Base-by-base conservation (phyloP, 2,797 vertebrate species). In the Coreius guichenoti region DNA sequence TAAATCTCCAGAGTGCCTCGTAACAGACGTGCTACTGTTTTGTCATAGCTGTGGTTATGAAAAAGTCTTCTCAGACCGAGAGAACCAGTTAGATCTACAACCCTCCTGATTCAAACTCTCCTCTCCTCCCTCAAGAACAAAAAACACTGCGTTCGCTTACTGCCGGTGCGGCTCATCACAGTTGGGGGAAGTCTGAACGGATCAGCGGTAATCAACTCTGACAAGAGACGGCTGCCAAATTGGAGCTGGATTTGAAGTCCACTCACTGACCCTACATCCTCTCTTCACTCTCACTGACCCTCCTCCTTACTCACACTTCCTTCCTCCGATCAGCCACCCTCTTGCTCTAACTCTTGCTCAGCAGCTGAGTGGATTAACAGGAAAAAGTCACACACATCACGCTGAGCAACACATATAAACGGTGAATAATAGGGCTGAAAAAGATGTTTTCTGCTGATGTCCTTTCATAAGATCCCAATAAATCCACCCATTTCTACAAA, bases 131-230 rank as follows among this genome's bases (percentile, higher is more conserved):
- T 5, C 69, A 73, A 43, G 49, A 70, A 19, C 49, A 39, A 58
- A 88, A 89, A 90, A 86, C 89, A 90, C 89, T 90, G 90, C 93
- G 85, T 89, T 85, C 89, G 91, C 90, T 91, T 88, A 90, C 91
- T 92, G 90, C 90, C 89, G 49, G 33, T 81, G 45, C 45, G 90
- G 89, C 90, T 91, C 92, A 91, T 92, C 92, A 92, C 93, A 91
- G 94, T 94, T 76, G 89, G 91, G 92, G 90, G 90, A 94, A 93
- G 92, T 94, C 95, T 93, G 93, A 95, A 93, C 94, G 94, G 95
- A 95, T 96, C 94, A 95, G 89, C 90, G 58, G 88, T 96, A 96
- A 96, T 92, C 93, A 90, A 89, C 91, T 91, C 92, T 93, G 95
- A 95, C 95, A 95, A 91, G 83, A 49, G 90, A 90, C 91, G 84